Evolutionary conservation across 1,140 invertebrate genomes (phyloP), one percentile per base, ranked within the genome.

Genomic region (Bursaphelenchus mucronatus): DNA sequence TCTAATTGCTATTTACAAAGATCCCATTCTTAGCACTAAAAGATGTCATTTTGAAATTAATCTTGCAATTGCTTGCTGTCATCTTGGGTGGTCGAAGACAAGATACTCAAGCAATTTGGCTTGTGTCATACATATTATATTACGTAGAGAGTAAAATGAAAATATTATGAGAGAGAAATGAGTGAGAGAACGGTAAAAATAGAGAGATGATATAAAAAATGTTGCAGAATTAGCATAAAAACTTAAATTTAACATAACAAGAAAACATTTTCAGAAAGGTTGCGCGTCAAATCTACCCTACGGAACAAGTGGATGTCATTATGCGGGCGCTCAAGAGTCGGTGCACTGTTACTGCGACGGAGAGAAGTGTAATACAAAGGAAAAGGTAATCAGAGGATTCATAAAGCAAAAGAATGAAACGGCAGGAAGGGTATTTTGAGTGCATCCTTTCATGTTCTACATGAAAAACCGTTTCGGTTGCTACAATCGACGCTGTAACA

Each of bases 261-360:
- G 43, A 4, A 47, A 15, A 40, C 8, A 13, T 61, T 70, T 81
- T 72, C 61, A 81, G 79, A 80, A 80, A 64, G 78, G 78, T 55
- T 80, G 78, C 61, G 69, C 72, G 19, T 49, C 77, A 19, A 69
- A 74, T 57, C 51, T 81, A 21, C 74, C 76, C 30, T 52, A 52
- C n/a, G 79, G 79, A 50, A 44, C 56, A 17, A 58, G 61, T 39
- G 79, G 78, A 6, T 80, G 78, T 64, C 74, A 81, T 51, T 80
- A 78, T 66, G 73, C 79, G 41, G 78, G 76, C 49, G 78, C 81
- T 40, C 51, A 69, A 41, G 78, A 80, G 30, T 78, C 79, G 11
- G 62, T 80, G 21, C 79, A 80, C 52, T 80, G 78, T 66, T 81
- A 78, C 30, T 80, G 78, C 59, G 50, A 58, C 17, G 71, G 69